Evolutionary conservation across 30 jellyfish, hydroid and myxozoan species (phyloP), one percentile per base, ranked within the genome.

Genomic region (Nemopilema nomurai): DNA sequence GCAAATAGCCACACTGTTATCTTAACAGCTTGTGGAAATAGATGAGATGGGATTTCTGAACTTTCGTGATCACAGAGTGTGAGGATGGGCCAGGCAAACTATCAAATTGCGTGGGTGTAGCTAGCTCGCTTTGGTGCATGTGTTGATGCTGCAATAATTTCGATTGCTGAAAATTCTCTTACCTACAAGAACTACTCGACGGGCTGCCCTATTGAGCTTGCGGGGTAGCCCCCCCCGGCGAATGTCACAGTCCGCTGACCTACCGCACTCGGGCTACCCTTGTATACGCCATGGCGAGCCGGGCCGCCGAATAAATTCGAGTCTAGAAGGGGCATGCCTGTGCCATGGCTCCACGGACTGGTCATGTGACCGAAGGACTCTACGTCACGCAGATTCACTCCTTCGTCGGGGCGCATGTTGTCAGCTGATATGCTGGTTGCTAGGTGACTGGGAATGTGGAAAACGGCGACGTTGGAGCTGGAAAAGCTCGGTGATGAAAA

Each of bases 131-230:
- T 41, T 41, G 57, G 6, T 41, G 13, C 57, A 41, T 41, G 57
- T 41, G 57, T 41, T 41, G 57, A 41, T 3, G 57, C 13, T 41
- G 57, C 57, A 41, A 3, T 13, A 13, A 41, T 41, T 41, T 13
- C 57, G 13, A 3, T 13, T 41, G 57, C 57, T 41, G 57, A 41
- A 41, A 41, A 41, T 41, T 16, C 53, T n/a, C 53, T 17, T 77
- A 52, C 71, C 65, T 21, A 19, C 32, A 57, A 8, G 27, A 71
- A 41, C 51, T 83, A 83, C 71, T 83, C 92, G 49, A 83, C 86
- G 8, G 92, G 67, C 28, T 83, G 92, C 41, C 92, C 69, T 19
- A 83, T 71, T 9, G 92, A 71, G 41, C 84, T 76, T 4, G 92
- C 49, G 18, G 86, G 68, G 67, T 70, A 83, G 22, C 86, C 92